phyloP scores from a whole-genome alignment of 1,140 invertebrate species.

The Leptinotarsa undecemlineata region DNA sequence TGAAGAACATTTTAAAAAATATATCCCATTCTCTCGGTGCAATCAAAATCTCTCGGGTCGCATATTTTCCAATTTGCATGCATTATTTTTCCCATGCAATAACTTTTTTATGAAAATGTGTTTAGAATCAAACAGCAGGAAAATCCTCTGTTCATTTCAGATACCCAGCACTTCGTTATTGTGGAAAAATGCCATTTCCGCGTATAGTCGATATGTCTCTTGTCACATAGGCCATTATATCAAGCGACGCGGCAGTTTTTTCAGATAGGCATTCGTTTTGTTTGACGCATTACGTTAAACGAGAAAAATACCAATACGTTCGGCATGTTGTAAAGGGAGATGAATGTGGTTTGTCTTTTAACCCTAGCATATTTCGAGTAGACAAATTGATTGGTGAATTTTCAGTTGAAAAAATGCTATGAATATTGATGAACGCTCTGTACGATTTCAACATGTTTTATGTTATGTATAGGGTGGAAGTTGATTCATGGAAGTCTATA shows the following conservation, averaged over 20 bases:
- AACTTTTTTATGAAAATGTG: conserved; percentile 1
- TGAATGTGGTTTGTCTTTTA: conserved; percentile 1
- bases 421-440: not conserved
- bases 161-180: conserved; percentile 14
- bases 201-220: conserved; percentile 20
- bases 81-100: not conserved
- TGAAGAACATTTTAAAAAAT: no score
- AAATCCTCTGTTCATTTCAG: conserved; percentile 12
- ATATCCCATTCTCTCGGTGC: no score
- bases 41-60: no score
- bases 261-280: conserved; percentile 17
- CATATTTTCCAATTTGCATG: conserved; percentile 6
- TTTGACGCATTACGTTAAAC: conserved; percentile 19
- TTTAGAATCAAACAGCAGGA: not conserved
- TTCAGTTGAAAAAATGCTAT: not conserved
- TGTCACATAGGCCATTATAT: conserved; percentile 26
- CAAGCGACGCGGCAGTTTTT: conserved; percentile 20
- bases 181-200: conserved; percentile 25
- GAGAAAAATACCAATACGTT: conserved; percentile 10
- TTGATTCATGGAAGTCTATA: no score
- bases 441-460: no score
- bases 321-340: not conserved
- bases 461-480: no score
- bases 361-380: not conserved
- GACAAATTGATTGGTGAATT: not conserved